A percentile compares a stretch with the other conserved stretches of the same genome.
These are phyloP conservation scores for Cataglyphis cursor DNA, from an alignment of 2,888 invertebrate species.

Conservation along the genomic window DNA sequence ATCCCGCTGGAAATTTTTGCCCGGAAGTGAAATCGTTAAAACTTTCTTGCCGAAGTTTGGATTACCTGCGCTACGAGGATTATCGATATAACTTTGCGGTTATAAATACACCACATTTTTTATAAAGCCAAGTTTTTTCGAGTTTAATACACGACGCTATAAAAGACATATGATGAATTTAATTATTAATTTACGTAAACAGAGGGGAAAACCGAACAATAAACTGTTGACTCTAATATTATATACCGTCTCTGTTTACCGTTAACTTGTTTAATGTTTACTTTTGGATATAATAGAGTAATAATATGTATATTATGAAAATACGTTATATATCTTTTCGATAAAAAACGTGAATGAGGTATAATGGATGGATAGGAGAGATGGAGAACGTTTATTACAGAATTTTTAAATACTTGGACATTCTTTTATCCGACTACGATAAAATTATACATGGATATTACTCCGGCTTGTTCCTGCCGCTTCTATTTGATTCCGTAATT, in stretches of 20 bases:
- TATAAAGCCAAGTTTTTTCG: background rate
- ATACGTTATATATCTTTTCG: background rate
- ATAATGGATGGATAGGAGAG: conserved; percentile 16
- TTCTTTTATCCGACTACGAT: conserved; percentile 29
- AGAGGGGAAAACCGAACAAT: background rate
- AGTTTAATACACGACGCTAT: background rate
- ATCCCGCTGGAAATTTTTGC: conserved; percentile 41
- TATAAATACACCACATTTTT: conserved; percentile 36
- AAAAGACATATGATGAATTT: background rate
- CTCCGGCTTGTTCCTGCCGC: conserved; percentile 17
- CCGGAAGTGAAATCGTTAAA: conserved; percentile 35
- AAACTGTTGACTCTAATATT: background rate
- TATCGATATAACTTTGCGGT: conserved; percentile 41
- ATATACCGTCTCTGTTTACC: background rate
- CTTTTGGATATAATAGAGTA: background rate
- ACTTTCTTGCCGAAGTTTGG: conserved; percentile 40
- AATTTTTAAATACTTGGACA: conserved; percentile 23
- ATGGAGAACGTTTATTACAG: conserved; percentile 10
- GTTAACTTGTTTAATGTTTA: background rate
- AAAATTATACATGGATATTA: conserved; percentile 47
- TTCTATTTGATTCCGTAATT: conserved; percentile 64
- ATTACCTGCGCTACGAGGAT: conserved; percentile 39
- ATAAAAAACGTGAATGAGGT: conserved; percentile 1
- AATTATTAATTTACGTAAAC: conserved; percentile 24
- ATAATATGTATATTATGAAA: background rate